Conservation (phyloP, 2,113 vertebrate species). For the Actenoides lindsayi region DNA sequence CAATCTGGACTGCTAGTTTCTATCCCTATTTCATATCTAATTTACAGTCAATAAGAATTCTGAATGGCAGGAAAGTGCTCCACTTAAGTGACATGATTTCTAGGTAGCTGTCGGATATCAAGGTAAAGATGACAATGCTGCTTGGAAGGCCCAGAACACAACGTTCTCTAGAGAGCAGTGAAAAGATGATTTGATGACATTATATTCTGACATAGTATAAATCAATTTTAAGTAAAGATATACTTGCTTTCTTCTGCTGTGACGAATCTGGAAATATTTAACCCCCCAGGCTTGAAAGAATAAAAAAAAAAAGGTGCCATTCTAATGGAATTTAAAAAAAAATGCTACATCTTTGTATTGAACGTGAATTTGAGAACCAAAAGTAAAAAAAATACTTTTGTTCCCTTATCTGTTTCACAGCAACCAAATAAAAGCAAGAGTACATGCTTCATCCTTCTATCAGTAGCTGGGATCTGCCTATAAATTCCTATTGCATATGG, state of each 20-base stretch:
- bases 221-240: conserved; percentile 56
- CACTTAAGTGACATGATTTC: background rate
- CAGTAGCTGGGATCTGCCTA: background rate
- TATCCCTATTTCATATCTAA: background rate
- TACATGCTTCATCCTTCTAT: background rate
- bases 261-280: conserved; percentile 33
- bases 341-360: background rate
- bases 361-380: background rate
- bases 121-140: background rate
- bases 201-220: conserved; percentile 12
- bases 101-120: background rate
- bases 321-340: background rate
- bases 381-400: background rate
- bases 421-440: background rate
- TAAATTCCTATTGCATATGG: background rate
- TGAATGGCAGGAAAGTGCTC: background rate
- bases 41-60: conserved; percentile 16
- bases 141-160: conserved; percentile 29
- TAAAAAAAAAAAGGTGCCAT: background rate
- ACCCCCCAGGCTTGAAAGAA: background rate
- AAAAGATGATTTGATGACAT: conserved; percentile 50
- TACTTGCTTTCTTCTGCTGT: conserved; percentile 7
- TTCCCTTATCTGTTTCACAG: background rate
- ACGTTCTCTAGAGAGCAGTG: background rate
- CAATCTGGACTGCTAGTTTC: background rate